Evolutionary conservation across 2,113 vertebrate species (phyloP), one percentile per base, ranked within the genome.

Genomic region (Lates calcarifer): DNA sequence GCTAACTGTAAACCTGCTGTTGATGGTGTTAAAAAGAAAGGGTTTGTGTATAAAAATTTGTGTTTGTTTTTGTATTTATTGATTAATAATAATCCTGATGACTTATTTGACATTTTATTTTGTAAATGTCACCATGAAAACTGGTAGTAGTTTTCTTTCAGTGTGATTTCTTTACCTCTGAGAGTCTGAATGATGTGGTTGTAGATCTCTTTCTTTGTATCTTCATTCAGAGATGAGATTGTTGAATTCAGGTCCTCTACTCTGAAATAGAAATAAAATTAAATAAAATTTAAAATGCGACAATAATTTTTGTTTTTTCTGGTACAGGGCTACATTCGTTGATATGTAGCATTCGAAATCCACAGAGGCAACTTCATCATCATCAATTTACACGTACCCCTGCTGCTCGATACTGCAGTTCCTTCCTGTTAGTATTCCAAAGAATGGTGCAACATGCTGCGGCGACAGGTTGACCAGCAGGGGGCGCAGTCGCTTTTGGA

Each of bases 161-260:
- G 7, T 15, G 0, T 31, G 4, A 0, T 33, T 20, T 65, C 12
- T 69, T 70, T 91, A 95, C 95, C 95, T 93, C 29, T 18, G 8
- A 95, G 92, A 47, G 60, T 45, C 62, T 49, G 80, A 45, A 94
- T 0, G 77, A 95, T 94, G 47, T 91, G 71, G n/a, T 41, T 70
- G 65, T 91, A 45, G 68, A 95, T 87, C 39, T 86, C 68, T 8
- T 28, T 71, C 77, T 90, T 82, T 28, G 88, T 83, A 0, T 31
- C 58, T 3, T 71, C n/a, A 65, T 47, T 82, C 18, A 95, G 90
- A 5, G 84, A 86, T 29, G 87, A 74, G n/a, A 85, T 82, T 14
- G 74, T 82, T 12, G 41, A 43, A 69, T 94, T 92, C 24, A 96
- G 83, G 4, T 65, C 20, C 3, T n/a, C 10, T 3, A 95, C 79